These are phyloP conservation scores for Pseudachorutes palmiensis DNA, from an alignment of 1,140 invertebrate species.

Conservation along the genomic window DNA sequence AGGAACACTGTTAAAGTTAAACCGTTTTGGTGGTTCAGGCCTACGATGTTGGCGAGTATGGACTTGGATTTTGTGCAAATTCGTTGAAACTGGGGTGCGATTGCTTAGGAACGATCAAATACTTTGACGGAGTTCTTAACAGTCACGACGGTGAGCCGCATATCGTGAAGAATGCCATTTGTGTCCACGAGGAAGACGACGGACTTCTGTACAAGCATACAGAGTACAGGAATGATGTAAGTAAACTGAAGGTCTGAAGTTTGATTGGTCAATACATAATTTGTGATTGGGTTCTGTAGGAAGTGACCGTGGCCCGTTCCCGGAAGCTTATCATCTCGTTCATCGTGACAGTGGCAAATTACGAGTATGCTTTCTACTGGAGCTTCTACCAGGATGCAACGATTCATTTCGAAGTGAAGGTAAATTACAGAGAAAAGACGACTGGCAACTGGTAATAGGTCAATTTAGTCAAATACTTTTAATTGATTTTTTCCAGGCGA, in stretches of 20 bases:
- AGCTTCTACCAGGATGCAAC: conserved; percentile 29
- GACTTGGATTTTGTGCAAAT: conserved; percentile 32
- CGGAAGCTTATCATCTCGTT: conserved; percentile 28
- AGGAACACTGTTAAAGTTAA: background rate
- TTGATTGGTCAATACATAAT: too few species aligned
- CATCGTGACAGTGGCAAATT: conserved; percentile 30
- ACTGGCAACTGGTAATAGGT: too few species aligned
- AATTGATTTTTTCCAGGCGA: conserved; percentile 27
- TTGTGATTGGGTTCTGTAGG: too few species aligned
- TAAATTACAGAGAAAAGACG: too few species aligned
- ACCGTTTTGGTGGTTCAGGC: conserved; percentile 5
- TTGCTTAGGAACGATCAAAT: conserved; percentile 30
- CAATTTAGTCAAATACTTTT: background rate
- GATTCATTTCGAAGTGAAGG: conserved; percentile 30
- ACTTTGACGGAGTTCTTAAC: conserved; percentile 29
- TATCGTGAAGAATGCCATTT: conserved; percentile 31
- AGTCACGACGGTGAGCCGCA: conserved; percentile 26
- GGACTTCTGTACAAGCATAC: conserved; percentile 29
- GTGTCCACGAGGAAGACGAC: conserved; percentile 35
- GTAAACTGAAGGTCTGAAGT: too few species aligned
- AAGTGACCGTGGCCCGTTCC: conserved; percentile 17
- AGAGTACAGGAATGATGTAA: conserved; percentile 29
- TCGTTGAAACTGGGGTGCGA: conserved; percentile 33
- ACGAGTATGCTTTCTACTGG: conserved; percentile 36
- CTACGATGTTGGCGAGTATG: conserved; percentile 24